Evolutionary conservation across 2,113 vertebrate genomes (phyloP).

Genomic region (Arenaria interpres): DNA sequence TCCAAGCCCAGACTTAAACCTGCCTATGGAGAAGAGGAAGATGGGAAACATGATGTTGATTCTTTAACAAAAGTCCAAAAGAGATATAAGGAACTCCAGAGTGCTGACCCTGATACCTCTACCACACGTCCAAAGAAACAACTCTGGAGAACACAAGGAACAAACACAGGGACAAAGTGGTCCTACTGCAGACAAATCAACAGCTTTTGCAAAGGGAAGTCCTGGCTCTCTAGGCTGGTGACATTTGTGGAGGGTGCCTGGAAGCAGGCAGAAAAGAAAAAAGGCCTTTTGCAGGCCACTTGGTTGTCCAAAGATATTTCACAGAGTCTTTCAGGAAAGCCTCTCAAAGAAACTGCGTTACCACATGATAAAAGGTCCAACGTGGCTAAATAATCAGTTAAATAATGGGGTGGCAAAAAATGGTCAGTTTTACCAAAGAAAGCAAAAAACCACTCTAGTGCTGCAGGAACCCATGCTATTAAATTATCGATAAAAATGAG

Average conservation of each 20-base stretch:
- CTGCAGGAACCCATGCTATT: not conserved
- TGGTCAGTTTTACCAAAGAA: not conserved
- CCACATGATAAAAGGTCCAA: not conserved
- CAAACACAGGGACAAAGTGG: not conserved
- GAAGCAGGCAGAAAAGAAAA: not conserved
- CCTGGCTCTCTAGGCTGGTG: not conserved
- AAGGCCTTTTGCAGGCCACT: not conserved
- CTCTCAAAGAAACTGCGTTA: not conserved
- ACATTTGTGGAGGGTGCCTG: not conserved
- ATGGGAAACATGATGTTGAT: not conserved
- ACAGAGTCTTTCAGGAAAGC: not conserved
- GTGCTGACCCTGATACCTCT: not conserved
- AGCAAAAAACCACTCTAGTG: not conserved
- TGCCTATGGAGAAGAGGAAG: not conserved
- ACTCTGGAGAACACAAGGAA: not conserved
- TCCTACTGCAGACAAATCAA: not conserved
- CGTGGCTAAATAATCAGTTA: not conserved
- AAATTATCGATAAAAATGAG: not conserved
- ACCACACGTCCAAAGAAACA: not conserved
- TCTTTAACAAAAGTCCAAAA: not conserved
- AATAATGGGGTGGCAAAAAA: not conserved
- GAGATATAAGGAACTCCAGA: not conserved
- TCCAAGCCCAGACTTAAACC: not conserved
- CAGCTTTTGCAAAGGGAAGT: not conserved
- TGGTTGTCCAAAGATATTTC: not conserved